A percentile compares a stretch with the other conserved stretches of the same genome.
phyloP scores from a whole-genome alignment of 2,888 invertebrate species.

The Drosophila yooni region DNA sequence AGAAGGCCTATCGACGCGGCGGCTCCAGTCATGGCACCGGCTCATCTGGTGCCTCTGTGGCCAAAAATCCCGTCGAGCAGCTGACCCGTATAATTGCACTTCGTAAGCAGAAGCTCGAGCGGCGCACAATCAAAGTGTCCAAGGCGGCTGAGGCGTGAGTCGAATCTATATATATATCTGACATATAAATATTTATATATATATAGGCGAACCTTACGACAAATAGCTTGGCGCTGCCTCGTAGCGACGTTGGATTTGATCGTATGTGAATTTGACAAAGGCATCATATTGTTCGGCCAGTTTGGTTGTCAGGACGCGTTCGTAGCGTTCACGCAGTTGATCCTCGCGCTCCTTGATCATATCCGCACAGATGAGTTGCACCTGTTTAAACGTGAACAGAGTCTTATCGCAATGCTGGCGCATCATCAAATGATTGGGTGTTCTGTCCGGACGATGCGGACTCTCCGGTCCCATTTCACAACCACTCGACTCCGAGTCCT shows the following conservation, averaged over 20 bases:
- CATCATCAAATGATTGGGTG: slow-evolving; percentile 82
- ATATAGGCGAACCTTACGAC: too few species aligned
- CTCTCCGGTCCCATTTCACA: slow-evolving; percentile 88
- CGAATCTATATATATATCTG: neutral
- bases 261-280: slow-evolving; percentile 98
- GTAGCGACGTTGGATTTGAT: slow-evolving; percentile 95
- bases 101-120: slow-evolving; percentile 92
- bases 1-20: slow-evolving; percentile 92
- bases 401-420: slow-evolving; percentile 89
- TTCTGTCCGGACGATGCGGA: slow-evolving; percentile 85
- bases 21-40: slow-evolving; percentile 85
- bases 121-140: slow-evolving; percentile 95
- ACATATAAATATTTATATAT: neutral
- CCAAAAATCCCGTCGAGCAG: slow-evolving; percentile 85
- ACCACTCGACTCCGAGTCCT: slow-evolving; percentile 88
- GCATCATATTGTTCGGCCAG: slow-evolving; percentile 99
- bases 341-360: slow-evolving; percentile 98
- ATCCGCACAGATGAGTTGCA: slow-evolving; percentile 98
- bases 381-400: slow-evolving; percentile 97
- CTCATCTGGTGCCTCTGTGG: slow-evolving; percentile 84
- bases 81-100: slow-evolving; percentile 89
- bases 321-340: slow-evolving; percentile 97
- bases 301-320: slow-evolving; percentile 95
- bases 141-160: slow-evolving; percentile 97
- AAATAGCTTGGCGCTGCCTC: slow-evolving; percentile 85